A percentile compares a stretch with the other conserved stretches of the same genome.
Conservation (phyloP, 2,113 vertebrate genomes). For the Lampris megalopsis region DNA sequence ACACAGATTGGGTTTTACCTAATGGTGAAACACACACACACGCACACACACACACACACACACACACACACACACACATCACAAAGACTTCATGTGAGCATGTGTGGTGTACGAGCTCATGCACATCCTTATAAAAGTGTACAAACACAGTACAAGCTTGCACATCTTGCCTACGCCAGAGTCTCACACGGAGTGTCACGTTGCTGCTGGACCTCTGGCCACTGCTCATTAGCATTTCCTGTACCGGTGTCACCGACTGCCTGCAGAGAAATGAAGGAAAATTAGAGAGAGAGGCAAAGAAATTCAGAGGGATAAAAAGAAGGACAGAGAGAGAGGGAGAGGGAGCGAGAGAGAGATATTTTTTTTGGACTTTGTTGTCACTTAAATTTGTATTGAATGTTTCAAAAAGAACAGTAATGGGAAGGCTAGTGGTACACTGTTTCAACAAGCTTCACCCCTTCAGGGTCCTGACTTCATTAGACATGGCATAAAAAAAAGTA, state of each 20-base stretch:
- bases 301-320: background rate
- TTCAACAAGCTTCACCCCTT: too few relatives aligned
- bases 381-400: background rate
- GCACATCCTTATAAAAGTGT: background rate
- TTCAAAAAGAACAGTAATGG: too few relatives aligned
- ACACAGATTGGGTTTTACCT: background rate
- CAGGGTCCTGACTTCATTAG: too few relatives aligned
- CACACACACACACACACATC: constrained; percentile 9
- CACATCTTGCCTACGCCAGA: background rate
- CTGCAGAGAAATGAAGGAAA: background rate
- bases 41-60: background rate
- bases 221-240: background rate
- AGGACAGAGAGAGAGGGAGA: background rate
- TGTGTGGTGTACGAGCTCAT: background rate
- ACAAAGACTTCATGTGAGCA: background rate
- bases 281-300: constrained; percentile 3
- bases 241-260: constrained; percentile 1
- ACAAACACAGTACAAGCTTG: constrained; percentile 4
- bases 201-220: background rate
- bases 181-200: background rate
- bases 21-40: background rate
- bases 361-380: constrained; percentile 14
- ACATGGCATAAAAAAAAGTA: too few relatives aligned
- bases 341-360: background rate
- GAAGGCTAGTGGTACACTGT: too few relatives aligned